Conservation (phyloP, 1,140 invertebrate species). For the Oedothorax gibbosus region DNA sequence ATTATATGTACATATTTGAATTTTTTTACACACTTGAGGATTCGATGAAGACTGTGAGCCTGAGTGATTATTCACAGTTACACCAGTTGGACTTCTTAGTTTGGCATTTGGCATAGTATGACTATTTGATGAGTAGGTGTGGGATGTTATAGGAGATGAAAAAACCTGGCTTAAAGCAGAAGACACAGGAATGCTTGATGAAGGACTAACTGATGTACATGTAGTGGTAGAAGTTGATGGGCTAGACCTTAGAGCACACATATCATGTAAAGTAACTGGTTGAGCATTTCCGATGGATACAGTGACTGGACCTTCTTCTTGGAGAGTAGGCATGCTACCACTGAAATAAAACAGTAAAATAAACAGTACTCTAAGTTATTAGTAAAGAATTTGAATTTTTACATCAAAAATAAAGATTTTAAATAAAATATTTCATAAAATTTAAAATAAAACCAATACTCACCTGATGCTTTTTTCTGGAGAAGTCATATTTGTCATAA, state of each 20-base stretch:
- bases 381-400: too few relatives aligned
- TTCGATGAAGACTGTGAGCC: constrained; percentile 38
- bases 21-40: constrained; percentile 45
- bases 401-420: too few relatives aligned
- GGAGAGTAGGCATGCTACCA: constrained; percentile 64
- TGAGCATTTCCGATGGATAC: constrained; percentile 48
- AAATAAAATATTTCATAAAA: too few relatives aligned
- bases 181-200: constrained; percentile 38
- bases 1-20: background rate
- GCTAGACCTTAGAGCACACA: constrained; percentile 38
- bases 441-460: constrained; percentile 1
- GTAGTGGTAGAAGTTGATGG: constrained; percentile 60
- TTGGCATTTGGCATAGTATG: constrained; percentile 37
- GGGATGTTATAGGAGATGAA: constrained; percentile 21
- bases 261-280: constrained; percentile 36
- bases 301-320: constrained; percentile 63
- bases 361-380: too few relatives aligned
- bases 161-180: constrained; percentile 37
- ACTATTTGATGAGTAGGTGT: constrained; percentile 26
- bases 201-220: constrained; percentile 46
- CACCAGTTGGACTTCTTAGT: constrained; percentile 49
- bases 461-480: constrained; percentile 67
- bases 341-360: constrained; percentile 46
- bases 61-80: constrained; percentile 52
- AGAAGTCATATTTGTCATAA: constrained; percentile 71